Base-by-base conservation (phyloP, 2,888 invertebrate genomes). In the Euphydryas editha region DNA sequence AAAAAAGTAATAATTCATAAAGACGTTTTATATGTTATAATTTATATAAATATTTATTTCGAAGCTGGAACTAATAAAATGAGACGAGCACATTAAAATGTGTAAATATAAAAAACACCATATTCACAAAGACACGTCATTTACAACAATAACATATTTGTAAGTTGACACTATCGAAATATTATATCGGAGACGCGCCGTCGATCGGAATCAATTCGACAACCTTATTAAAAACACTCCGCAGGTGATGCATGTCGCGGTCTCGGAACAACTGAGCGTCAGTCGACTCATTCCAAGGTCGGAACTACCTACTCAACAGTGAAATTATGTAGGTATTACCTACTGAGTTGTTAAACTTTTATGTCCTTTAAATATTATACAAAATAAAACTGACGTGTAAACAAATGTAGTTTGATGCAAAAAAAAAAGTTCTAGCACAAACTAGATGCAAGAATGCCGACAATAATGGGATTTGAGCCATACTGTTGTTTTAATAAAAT, bases 191-290 rank as follows among this genome's bases (percentile, higher is more conserved):
- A 18, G 18, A 54, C 62, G 62, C 51, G 61, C 17, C 44, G 62
- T 57, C 55, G 15, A 47, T 59, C 46, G 60, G 46, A 61, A 66
- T 62, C 36, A 62, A 67, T 49, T n/a, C 37, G 49, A 42, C 62
- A 51, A 91, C 92, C 92, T 92, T 92, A 24, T 81, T 78, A 75
- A 92, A 92, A 73, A 92, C 91, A 74, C 76, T 86, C 70, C 92
- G 91, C 76, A 92, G 83, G 87, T 90, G 92, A 83, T 92, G 90
- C 92, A 92, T 92, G 84, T 74, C 81, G 81, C 81, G 79, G 73
- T 77, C 76, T 78, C 81, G 75, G 81, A 78, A 75, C 85, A 79
- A 89, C 88, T 86, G 82, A 84, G 81, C 78, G 78, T 59, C 68
- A 60, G 78, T 59, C 65, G 72, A 70, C 71, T 69, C 67, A 67